Percentiles rank a stretch among this genome's conserved stretches.
Conservation (phyloP, 2,888 invertebrate species). For the Cantharis lateralis region DNA sequence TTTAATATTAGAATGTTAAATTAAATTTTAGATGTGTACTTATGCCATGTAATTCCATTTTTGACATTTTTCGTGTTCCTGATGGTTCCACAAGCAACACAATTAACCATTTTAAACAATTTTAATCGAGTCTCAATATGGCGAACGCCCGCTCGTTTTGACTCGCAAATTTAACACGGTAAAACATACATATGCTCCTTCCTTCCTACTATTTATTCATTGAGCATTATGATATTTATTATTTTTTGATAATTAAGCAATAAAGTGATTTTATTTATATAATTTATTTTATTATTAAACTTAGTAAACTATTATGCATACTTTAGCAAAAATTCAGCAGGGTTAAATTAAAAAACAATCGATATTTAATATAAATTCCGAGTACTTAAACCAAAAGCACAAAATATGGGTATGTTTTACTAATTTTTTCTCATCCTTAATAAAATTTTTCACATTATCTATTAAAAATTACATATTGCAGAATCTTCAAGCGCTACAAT, state of each 20-base stretch:
- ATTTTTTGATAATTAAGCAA: conserved; percentile 22
- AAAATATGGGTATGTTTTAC: background rate
- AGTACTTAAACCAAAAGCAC: background rate
- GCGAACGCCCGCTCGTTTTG: too few relatives aligned
- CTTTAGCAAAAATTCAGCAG: conserved; percentile 3
- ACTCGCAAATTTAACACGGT: too few relatives aligned
- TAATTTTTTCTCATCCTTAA: background rate
- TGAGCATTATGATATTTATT: conserved; percentile 17
- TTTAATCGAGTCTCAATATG: too few relatives aligned
- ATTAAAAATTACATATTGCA: conserved; percentile 2
- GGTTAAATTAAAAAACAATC: background rate
- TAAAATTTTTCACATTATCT: background rate
- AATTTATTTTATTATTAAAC: conserved; percentile 13
- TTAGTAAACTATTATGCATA: conserved; percentile 9
- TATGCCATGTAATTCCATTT: too few relatives aligned
- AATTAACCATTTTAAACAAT: too few relatives aligned
- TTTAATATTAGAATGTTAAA: too few relatives aligned
- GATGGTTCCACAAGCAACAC: too few relatives aligned
- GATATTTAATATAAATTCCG: background rate
- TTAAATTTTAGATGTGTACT: too few relatives aligned
- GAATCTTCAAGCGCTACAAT: conserved; percentile 46
- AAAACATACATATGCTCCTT: too few relatives aligned
- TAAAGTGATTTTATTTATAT: conserved; percentile 25
- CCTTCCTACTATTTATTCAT: too few relatives aligned
- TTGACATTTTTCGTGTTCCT: too few relatives aligned